These are phyloP conservation scores for Desmodus rotundus DNA, from an alignment of 2,113 vertebrate genomes.

Conservation along the genomic window DNA sequence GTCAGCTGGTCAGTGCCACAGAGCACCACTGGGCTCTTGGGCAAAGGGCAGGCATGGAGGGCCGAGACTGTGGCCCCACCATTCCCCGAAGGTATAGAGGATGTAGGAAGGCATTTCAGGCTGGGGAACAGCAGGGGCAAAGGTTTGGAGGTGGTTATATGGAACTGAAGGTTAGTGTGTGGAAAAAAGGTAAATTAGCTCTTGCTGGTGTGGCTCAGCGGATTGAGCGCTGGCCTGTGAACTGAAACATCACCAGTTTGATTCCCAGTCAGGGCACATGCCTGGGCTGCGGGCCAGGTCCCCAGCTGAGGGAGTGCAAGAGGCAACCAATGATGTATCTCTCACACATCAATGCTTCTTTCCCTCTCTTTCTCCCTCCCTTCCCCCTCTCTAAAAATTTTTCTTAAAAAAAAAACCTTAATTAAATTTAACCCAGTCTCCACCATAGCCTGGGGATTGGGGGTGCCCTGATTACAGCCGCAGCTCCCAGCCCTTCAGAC, in stretches of 20 bases:
- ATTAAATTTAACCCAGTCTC: constrained; percentile 58
- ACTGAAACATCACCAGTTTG: too few species aligned
- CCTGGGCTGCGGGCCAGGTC: too few species aligned
- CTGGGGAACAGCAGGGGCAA: neutral
- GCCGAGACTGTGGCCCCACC: neutral
- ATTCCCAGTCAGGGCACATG: too few species aligned
- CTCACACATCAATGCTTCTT: too few species aligned
- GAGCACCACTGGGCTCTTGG: neutral
- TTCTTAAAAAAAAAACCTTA: neutral
- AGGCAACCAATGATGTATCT: too few species aligned
- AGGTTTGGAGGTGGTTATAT: neutral
- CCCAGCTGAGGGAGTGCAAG: too few species aligned
- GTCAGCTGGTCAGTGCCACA: neutral
- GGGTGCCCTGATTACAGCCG: constrained; percentile 62
- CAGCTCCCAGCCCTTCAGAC: constrained; percentile 56
- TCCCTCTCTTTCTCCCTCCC: too few species aligned
- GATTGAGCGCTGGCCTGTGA: too few species aligned
- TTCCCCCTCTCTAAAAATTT: too few species aligned
- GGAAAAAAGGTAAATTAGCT: neutral
- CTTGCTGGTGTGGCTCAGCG: too few species aligned
- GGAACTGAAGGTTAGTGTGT: neutral
- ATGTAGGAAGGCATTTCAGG: neutral
- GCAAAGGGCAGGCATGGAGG: neutral
- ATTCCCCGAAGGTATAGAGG: neutral
- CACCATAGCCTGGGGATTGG: constrained; percentile 37